A percentile compares a stretch with the other conserved stretches of the same genome.
phyloP scores from a whole-genome alignment of 2,113 vertebrate genomes.

The Proterorhinus semilunaris region DNA sequence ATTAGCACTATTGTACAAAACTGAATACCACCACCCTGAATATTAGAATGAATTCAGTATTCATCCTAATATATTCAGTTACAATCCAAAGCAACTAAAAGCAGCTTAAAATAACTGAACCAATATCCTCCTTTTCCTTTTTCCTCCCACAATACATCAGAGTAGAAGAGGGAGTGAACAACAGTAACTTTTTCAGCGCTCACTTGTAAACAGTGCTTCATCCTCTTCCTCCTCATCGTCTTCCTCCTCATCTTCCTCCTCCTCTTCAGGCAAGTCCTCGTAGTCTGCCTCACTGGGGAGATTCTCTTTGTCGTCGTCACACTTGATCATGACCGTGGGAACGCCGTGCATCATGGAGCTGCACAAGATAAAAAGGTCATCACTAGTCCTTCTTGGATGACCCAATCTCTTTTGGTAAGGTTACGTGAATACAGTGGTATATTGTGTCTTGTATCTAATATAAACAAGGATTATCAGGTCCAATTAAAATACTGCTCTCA shows the following conservation, averaged over 20 bases:
- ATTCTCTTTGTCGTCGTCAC: constrained; percentile 95
- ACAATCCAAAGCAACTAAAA: neutral
- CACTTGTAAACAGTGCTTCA: constrained; percentile 89
- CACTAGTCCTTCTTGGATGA: neutral
- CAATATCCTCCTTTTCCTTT: no score
- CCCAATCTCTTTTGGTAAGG: neutral
- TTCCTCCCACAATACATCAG: no score
- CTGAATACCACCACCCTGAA: neutral
- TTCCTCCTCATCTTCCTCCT: constrained; percentile 74
- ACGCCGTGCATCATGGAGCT: constrained; percentile 90
- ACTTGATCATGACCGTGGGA: constrained; percentile 92
- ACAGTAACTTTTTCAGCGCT: neutral
- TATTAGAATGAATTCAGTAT: neutral
- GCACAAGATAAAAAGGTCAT: constrained; percentile 25
- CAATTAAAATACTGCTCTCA: no score
- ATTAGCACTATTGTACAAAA: neutral
- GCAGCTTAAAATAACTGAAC: no score
- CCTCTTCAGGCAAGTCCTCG: constrained; percentile 84
- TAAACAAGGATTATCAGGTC: no score
- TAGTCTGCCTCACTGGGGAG: constrained; percentile 86
- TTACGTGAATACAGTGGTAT: neutral
- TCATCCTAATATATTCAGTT: neutral
- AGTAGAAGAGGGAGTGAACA: no score
- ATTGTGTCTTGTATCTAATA: neutral
- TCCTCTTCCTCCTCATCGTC: constrained; percentile 68